These are phyloP conservation scores for Orthonevra nobilis DNA, from an alignment of 2,888 invertebrate species.

Conservation along the genomic window DNA sequence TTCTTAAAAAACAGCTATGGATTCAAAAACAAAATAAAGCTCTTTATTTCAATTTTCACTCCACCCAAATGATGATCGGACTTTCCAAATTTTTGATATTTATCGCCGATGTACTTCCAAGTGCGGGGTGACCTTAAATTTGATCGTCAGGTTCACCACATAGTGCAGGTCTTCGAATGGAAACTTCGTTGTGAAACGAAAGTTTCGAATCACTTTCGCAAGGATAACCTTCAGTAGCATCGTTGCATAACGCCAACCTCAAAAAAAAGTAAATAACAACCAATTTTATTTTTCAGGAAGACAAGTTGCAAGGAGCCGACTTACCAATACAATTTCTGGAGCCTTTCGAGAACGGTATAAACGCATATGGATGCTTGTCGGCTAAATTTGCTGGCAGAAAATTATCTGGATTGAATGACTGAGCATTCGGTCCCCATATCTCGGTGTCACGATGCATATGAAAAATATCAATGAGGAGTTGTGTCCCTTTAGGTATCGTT, in stretches of 20 bases:
- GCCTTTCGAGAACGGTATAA: constrained; percentile 74
- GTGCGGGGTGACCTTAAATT: constrained; percentile 31
- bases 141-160: constrained; percentile 40
- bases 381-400: constrained; percentile 71
- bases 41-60: too few species aligned
- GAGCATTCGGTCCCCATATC: constrained; percentile 73
- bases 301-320: too few species aligned
- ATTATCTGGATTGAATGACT: constrained; percentile 72
- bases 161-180: constrained; percentile 32
- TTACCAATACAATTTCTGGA: constrained; percentile 73
- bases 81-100: too few species aligned
- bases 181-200: constrained; percentile 36
- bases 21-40: too few species aligned
- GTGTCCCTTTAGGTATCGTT: constrained; percentile 63
- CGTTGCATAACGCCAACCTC: constrained; percentile 49
- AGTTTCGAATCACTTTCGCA: constrained; percentile 40
- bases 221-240: constrained; percentile 43
- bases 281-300: too few species aligned
- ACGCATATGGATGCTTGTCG: constrained; percentile 72
- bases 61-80: too few species aligned
- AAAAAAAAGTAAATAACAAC: too few species aligned
- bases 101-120: constrained; percentile 38
- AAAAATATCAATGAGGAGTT: constrained; percentile 69
- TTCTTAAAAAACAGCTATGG: too few species aligned
- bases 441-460: constrained; percentile 71